Evolutionary conservation across 2,888 invertebrate genomes (phyloP).

Genomic region (Rosalia funebris): DNA sequence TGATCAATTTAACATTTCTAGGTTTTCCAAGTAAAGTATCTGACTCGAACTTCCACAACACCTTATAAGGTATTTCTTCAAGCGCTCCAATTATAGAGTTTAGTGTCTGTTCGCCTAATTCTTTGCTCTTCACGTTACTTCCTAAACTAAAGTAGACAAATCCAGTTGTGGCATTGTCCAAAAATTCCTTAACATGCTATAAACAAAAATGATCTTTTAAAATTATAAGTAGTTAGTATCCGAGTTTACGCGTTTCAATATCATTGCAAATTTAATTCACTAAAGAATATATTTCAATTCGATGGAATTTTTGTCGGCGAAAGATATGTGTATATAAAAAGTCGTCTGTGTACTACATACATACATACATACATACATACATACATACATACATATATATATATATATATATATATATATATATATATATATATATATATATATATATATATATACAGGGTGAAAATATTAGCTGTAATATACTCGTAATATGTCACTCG

Average conservation of each 20-base stretch:
- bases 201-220: conserved; percentile 1
- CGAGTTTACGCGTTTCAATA: neutral
- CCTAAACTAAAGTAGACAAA: conserved; percentile 40
- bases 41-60: too few relatives aligned
- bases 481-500: too few relatives aligned
- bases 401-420: too few relatives aligned
- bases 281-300: neutral
- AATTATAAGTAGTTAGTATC: neutral
- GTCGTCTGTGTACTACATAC: neutral
- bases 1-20: neutral
- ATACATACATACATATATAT: too few relatives aligned
- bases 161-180: conserved; percentile 32
- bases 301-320: neutral
- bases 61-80: conserved; percentile 32
- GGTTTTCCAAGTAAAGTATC: conserved; percentile 15
- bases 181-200: conserved; percentile 32
- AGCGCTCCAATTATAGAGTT: conserved; percentile 28
- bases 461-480: too few relatives aligned
- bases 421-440: too few relatives aligned
- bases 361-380: neutral
- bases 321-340: neutral
- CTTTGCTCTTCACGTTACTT: conserved; percentile 35
- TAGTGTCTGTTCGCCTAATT: conserved; percentile 16
- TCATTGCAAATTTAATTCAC: neutral
- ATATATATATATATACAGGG: too few relatives aligned